Conservation (phyloP, 1,140 invertebrate species). For the Mya arenaria region DNA sequence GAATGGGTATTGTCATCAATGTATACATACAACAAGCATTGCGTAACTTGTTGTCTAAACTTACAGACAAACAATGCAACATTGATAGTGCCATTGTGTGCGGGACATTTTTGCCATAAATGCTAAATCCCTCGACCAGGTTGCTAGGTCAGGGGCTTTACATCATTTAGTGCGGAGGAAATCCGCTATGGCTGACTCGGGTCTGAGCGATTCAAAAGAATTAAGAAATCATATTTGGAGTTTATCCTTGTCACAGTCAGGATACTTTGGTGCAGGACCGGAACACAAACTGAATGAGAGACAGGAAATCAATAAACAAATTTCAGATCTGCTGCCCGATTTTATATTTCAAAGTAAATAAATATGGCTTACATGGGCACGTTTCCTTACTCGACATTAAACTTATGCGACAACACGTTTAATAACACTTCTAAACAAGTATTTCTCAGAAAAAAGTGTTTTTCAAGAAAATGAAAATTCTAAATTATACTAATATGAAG, state of each 20-base stretch:
- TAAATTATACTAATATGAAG: too few species aligned
- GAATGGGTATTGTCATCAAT: slow-evolving; percentile 30
- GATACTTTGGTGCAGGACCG: background rate
- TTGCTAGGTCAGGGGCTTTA: background rate
- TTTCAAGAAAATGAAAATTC: too few species aligned
- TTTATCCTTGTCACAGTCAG: slow-evolving; percentile 1
- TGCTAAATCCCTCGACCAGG: slow-evolving; percentile 1
- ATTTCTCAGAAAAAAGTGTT: too few species aligned
- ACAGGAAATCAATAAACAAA: too few species aligned
- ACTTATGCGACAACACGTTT: too few species aligned
- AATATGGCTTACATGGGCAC: too few species aligned
- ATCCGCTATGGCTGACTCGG: background rate
- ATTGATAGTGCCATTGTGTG: slow-evolving; percentile 6
- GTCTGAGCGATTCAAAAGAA: background rate
- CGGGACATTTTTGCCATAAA: slow-evolving; percentile 6
- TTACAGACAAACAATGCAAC: background rate
- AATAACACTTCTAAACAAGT: too few species aligned
- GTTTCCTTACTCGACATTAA: too few species aligned
- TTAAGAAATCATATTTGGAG: background rate
- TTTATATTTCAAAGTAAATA: too few species aligned
- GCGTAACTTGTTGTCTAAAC: background rate
- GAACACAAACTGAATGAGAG: slow-evolving; percentile 1
- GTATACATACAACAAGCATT: slow-evolving; percentile 6
- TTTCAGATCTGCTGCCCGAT: slow-evolving; percentile 1
- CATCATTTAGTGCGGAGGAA: background rate